Base-by-base conservation (phyloP, 2,113 vertebrate genomes). In the Oryzias woworae region DNA sequence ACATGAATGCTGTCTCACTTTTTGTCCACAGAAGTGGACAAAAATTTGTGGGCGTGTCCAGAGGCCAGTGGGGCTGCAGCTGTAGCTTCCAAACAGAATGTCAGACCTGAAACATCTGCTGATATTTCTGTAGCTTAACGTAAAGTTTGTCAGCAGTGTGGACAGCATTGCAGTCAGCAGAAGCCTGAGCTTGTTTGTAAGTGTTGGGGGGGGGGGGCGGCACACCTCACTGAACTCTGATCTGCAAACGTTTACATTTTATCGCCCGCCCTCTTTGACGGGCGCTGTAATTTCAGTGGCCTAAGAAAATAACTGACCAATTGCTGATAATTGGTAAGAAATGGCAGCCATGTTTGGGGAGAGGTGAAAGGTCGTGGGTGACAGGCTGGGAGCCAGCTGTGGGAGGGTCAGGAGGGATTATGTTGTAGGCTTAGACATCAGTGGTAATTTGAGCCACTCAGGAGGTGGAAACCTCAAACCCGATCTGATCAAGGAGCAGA, bases 261-360 rank as follows among this genome's bases (percentile, higher is more conserved):
- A 89, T 91, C 81, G 85, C 84, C 77, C 73, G 84, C 86, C 87
- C 75, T 80, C 84, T 91, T 2, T 80, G 87, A 88, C 69, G 72
- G 20, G 88, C 89, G 82, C 68, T 80, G 93, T 92, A 92, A 93
- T 93, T 94, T 93, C 73, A 56, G 87, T 90, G 85, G 80, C 86
- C 85, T 85, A 91, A 94, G 89, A 92, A 95, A 95, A 95, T 91
- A 94, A 92, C 91, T 86, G 80, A 91, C 87, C 93, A 95, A 95
- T 95, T 94, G 91, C 83, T 65, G 87, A 92, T 95, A 95, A 95
- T 94, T 95, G 92, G 85, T 50, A 49, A 58, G 72, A 83, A 65
- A 85, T 86, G 88, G 87, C 90, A 89, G 81, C 87, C 83, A n/a
- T 65, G 51, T 83, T 86, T 87, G 74, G 55, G 52, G 24, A 77